Evolutionary conservation across 2,797 vertebrate species (phyloP).

Genomic region (Monodelphis domestica): DNA sequence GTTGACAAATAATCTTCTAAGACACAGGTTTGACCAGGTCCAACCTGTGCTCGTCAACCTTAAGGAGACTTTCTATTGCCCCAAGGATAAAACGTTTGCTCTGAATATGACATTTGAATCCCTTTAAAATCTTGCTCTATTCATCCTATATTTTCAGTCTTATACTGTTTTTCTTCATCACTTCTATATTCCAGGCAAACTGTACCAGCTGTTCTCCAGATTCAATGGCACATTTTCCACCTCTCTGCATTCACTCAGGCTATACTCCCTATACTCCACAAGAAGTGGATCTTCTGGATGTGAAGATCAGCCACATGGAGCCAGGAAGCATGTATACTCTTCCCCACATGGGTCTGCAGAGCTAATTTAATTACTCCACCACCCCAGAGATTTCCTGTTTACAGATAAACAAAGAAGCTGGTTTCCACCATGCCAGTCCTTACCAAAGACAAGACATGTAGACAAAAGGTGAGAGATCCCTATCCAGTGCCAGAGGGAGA

Average conservation of each 20-base stretch:
- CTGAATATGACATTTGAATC: background rate
- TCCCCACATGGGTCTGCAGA: too few species aligned
- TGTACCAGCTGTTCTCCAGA: background rate
- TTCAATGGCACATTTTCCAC: background rate
- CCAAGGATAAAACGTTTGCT: background rate
- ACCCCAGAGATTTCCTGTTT: too few species aligned
- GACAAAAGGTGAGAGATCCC: too few species aligned
- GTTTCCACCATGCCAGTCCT: too few species aligned
- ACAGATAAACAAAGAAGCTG: too few species aligned
- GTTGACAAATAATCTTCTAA: background rate
- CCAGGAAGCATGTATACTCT: too few species aligned
- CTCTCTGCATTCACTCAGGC: background rate
- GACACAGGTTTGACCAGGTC: too few species aligned
- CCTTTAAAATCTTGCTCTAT: background rate
- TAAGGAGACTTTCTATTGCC: background rate
- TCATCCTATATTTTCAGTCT: background rate
- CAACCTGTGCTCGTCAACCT: background rate
- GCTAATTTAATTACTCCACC: too few species aligned
- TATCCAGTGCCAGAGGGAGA: too few species aligned
- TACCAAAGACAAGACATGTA: too few species aligned
- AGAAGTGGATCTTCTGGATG: too few species aligned
- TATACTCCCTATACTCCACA: background rate
- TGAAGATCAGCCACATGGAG: too few species aligned
- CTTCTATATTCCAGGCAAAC: background rate
- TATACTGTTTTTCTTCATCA: background rate